Evolutionary conservation across 2,888 invertebrate genomes (phyloP).

Genomic region (Andrena chrysosceles): DNA sequence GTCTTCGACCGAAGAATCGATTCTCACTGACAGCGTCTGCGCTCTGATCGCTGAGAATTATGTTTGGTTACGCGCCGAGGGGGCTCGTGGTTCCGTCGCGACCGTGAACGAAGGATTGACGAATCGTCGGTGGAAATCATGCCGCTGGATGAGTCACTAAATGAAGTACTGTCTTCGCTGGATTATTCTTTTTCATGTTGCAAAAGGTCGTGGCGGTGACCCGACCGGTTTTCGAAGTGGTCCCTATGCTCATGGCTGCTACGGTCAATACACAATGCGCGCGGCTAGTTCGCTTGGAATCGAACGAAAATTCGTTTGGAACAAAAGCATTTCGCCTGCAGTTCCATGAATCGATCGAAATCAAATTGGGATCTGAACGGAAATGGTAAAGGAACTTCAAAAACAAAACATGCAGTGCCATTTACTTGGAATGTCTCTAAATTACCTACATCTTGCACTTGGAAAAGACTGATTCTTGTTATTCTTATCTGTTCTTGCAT

Average conservation of each 20-base stretch:
- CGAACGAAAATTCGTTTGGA: constrained; percentile 11
- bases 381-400: too few relatives aligned
- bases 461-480: not conserved
- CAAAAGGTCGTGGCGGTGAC: constrained; percentile 61
- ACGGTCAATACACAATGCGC: constrained; percentile 51
- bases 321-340: constrained; percentile 9
- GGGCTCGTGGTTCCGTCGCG: constrained; percentile 5
- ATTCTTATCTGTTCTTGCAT: not conserved
- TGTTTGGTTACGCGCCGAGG: not conserved
- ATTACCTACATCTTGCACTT: not conserved
- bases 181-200: constrained; percentile 41
- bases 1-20: not conserved
- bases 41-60: constrained; percentile 2
- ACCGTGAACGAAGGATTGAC: constrained; percentile 17
- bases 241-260: constrained; percentile 31
- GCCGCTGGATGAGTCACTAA: constrained; percentile 40
- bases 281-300: constrained; percentile 46
- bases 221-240: constrained; percentile 60
- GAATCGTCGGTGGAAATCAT: constrained; percentile 42
- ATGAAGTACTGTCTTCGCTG: constrained; percentile 52
- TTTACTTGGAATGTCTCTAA: too few relatives aligned
- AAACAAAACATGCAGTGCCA: too few relatives aligned
- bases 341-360: too few relatives aligned
- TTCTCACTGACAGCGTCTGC: constrained; percentile 20
- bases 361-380: too few relatives aligned